phyloP scores from a whole-genome alignment of 1,140 invertebrate species.

The Dinothrombium tinctorium region DNA sequence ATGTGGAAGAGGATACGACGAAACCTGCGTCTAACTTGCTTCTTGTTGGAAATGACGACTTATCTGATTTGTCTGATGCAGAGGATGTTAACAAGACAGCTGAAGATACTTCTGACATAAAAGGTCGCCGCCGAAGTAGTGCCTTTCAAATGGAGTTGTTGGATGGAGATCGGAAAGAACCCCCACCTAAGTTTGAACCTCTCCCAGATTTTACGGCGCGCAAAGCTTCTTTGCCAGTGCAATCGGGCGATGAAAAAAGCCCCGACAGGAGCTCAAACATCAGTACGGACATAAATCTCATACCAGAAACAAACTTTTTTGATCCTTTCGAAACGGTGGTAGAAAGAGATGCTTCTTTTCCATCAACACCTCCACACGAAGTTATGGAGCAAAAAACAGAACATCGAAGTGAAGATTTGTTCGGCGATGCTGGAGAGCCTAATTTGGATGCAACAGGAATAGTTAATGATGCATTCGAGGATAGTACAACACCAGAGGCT shows the following conservation, averaged over 20 bases:
- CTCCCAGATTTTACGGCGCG: background rate
- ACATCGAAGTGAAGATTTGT: background rate
- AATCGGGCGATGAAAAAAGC: background rate
- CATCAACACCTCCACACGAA: background rate
- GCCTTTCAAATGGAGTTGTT: slow-evolving; percentile 8
- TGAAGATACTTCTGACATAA: background rate
- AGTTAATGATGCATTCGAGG: slow-evolving; percentile 9
- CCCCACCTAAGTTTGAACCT: background rate
- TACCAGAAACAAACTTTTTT: background rate
- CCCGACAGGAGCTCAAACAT: background rate
- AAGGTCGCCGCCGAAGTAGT: slow-evolving; percentile 2
- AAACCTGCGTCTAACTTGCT: background rate
- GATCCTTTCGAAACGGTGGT: slow-evolving; percentile 10
- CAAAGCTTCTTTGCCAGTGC: background rate
- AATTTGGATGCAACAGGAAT: slow-evolving; percentile 6
- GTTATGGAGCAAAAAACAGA: background rate
- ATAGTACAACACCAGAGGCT: background rate
- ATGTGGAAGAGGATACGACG: no score
- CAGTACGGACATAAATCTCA: background rate
- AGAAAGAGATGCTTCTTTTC: slow-evolving; percentile 2
- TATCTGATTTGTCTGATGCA: slow-evolving; percentile 4
- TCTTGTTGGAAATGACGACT: background rate
- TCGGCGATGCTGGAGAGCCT: slow-evolving; percentile 3
- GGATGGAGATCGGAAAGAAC: background rate
- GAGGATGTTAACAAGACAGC: background rate